Conservation (phyloP, 2,888 invertebrate genomes). For the Chrysolina oricalcia region DNA sequence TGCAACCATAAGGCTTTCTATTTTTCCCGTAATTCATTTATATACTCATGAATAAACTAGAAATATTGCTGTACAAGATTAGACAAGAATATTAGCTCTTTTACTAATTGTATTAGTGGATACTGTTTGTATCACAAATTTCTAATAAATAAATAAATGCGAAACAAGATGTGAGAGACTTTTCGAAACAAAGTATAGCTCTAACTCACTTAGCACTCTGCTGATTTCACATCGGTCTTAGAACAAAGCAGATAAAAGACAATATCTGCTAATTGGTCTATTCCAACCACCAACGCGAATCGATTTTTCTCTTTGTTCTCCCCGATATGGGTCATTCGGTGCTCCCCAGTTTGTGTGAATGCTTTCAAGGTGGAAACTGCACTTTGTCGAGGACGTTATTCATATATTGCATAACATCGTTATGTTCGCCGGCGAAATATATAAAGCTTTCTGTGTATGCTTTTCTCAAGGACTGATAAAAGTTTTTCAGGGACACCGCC, state of each 20-base stretch:
- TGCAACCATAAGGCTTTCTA: too few species aligned
- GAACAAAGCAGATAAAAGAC: not conserved
- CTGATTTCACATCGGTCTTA: not conserved
- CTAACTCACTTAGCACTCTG: not conserved
- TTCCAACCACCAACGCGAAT: constrained; percentile 18
- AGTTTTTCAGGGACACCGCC: constrained; percentile 44
- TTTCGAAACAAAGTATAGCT: not conserved
- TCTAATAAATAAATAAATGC: too few species aligned
- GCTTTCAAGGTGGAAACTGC: constrained; percentile 50
- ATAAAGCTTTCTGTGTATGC: constrained; percentile 39
- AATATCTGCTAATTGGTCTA: constrained; percentile 16
- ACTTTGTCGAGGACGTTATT: constrained; percentile 41
- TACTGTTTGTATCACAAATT: too few species aligned
- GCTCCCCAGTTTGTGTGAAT: constrained; percentile 39
- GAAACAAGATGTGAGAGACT: not conserved
- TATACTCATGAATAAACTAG: too few species aligned
- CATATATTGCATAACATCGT: constrained; percentile 47
- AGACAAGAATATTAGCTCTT: too few species aligned
- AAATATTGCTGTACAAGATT: too few species aligned
- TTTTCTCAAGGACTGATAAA: constrained; percentile 46
- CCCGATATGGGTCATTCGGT: constrained; percentile 26
- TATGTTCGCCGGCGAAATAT: constrained; percentile 26
- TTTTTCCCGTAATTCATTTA: too few species aligned
- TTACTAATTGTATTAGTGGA: too few species aligned
- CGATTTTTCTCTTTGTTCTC: constrained; percentile 20